These are phyloP conservation scores for Mesorhabditis belari DNA, from an alignment of 2,888 invertebrate genomes.

Conservation along the genomic window DNA sequence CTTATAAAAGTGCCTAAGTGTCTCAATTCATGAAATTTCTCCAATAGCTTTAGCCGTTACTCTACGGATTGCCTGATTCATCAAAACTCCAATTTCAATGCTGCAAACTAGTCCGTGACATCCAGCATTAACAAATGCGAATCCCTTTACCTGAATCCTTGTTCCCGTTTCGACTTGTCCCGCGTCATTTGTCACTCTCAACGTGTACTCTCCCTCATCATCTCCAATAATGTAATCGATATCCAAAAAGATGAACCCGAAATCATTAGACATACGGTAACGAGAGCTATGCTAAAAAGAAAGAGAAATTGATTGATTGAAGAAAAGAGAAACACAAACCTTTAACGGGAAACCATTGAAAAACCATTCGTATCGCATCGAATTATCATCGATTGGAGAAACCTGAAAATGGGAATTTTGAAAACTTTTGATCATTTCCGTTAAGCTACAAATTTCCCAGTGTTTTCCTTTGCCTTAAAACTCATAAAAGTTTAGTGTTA, in stretches of 20 bases:
- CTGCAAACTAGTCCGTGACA: too few species aligned
- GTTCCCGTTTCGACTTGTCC: background rate
- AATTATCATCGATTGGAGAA: constrained; percentile 36
- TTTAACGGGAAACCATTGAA: constrained; percentile 81
- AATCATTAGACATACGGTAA: constrained; percentile 91
- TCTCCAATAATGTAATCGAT: constrained; percentile 92
- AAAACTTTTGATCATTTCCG: too few species aligned
- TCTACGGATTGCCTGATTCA: too few species aligned
- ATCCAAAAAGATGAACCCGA: constrained; percentile 92
- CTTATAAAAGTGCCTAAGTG: too few species aligned
- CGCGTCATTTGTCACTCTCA: constrained; percentile 36
- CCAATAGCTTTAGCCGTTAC: too few species aligned
- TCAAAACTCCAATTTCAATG: too few species aligned
- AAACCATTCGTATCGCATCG: constrained; percentile 77
- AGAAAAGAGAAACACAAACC: background rate
- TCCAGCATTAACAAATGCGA: too few species aligned
- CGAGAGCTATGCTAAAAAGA: constrained; percentile 63
- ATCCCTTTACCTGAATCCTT: background rate
- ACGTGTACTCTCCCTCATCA: constrained; percentile 70
- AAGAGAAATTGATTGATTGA: background rate
- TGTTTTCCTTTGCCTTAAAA: too few species aligned
- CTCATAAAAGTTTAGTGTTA: too few species aligned
- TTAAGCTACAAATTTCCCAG: too few species aligned
- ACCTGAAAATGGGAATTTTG: constrained; percentile 2
- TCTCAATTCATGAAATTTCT: too few species aligned